Conservation (phyloP, 2,888 invertebrate species). For the Imbricaverruca yamaguchii region DNA sequence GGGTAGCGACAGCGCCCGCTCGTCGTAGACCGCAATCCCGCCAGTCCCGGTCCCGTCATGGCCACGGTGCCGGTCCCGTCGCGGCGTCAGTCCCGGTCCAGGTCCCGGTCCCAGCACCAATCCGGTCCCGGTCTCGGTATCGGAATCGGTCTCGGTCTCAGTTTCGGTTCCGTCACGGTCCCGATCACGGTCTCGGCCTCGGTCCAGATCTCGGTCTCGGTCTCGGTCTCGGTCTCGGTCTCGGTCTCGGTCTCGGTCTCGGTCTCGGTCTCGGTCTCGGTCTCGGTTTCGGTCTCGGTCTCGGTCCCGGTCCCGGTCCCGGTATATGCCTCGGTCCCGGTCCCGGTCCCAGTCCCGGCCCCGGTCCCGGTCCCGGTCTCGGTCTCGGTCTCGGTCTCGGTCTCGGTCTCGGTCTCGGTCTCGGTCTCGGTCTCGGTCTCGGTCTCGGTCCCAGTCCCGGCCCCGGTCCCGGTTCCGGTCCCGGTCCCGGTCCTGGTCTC, state of each 20-base stretch:
- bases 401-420: background rate
- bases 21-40: no score
- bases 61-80: background rate
- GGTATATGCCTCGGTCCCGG: no score
- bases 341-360: no score
- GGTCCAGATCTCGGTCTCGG: background rate
- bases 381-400: background rate
- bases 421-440: background rate
- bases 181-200: background rate
- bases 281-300: background rate
- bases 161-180: background rate
- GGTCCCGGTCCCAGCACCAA: background rate
- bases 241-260: background rate
- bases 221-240: background rate
- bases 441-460: background rate
- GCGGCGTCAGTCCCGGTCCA: background rate
- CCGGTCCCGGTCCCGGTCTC: no score
- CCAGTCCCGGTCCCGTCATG: background rate
- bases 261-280: background rate
- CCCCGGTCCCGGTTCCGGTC: background rate
- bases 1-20: no score
- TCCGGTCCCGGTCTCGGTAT: background rate
- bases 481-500: no score
- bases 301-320: no score
- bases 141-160: background rate